phyloP scores from a whole-genome alignment of 64 coral and sea anemone genomes.

The Pocillopora damicornis region DNA sequence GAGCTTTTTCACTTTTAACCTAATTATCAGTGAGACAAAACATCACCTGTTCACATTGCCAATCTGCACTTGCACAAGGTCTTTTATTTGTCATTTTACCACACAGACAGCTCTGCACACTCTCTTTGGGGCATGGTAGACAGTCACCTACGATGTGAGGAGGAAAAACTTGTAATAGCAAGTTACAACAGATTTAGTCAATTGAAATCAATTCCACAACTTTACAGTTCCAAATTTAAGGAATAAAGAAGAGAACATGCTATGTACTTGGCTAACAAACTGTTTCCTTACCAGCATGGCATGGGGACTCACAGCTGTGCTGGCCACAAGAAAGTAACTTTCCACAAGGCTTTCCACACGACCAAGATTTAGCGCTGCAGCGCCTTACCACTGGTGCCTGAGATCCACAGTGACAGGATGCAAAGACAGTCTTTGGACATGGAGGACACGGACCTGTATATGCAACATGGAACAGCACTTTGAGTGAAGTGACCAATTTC shows the following conservation, averaged over 20 bases:
- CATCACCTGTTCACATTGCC: slow-evolving; percentile 51
- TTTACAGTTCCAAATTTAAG: too few relatives aligned
- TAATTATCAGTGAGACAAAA: neutral
- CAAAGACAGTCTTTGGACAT: slow-evolving; percentile 85
- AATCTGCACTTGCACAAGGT: slow-evolving; percentile 51
- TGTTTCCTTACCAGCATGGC: slow-evolving; percentile 67
- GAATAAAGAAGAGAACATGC: too few relatives aligned
- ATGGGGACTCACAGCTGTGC: slow-evolving; percentile 74
- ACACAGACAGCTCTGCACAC: slow-evolving; percentile 54
- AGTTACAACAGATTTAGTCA: too few relatives aligned
- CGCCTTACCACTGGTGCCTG: slow-evolving; percentile 61
- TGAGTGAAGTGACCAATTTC: neutral
- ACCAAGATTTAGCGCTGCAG: slow-evolving; percentile 91
- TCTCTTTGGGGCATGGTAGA: slow-evolving; percentile 48
- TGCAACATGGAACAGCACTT: neutral
- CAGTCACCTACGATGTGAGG: slow-evolving; percentile 13
- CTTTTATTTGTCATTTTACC: slow-evolving; percentile 25
- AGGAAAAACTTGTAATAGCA: too few relatives aligned
- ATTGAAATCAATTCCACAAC: too few relatives aligned
- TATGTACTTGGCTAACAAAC: neutral
- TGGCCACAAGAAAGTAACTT: slow-evolving; percentile 77
- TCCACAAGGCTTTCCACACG: slow-evolving; percentile 88
- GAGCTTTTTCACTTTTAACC: too few relatives aligned
- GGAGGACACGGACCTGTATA: slow-evolving; percentile 90
- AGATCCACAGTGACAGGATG: slow-evolving; percentile 75